These are phyloP conservation scores for Diglossa cyanea DNA, from an alignment of 2,797 vertebrate genomes.

Conservation along the genomic window DNA sequence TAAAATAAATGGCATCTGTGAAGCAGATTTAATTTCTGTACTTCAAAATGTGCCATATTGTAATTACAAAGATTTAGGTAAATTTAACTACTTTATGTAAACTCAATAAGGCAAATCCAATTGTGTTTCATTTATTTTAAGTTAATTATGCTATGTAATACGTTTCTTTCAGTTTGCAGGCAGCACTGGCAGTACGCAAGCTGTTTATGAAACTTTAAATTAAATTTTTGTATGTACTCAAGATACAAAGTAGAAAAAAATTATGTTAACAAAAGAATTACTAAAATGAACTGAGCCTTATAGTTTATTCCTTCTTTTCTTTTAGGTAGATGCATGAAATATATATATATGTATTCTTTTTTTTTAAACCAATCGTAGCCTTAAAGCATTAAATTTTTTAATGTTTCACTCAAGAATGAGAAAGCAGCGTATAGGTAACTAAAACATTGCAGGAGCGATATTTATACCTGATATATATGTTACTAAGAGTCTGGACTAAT, in stretches of 20 bases:
- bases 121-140: constrained; percentile 43
- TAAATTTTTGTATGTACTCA: not conserved
- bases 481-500: not conserved
- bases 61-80: constrained; percentile 43
- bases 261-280: not conserved
- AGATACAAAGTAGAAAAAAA: not conserved
- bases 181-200: not conserved
- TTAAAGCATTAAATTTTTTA: not conserved
- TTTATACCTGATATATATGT: not conserved
- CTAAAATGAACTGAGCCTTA: not conserved
- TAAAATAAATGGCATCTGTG: constrained; percentile 2
- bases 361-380: not conserved
- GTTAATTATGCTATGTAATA: constrained; percentile 37
- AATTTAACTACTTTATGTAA: constrained; percentile 49
- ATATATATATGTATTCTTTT: too few relatives aligned
- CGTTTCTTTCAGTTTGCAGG: not conserved
- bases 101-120: constrained; percentile 47
- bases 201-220: constrained; percentile 19
- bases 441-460: not conserved
- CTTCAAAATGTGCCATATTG: constrained; percentile 24
- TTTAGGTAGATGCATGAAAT: not conserved
- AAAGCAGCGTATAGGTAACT: not conserved
- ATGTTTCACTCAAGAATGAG: not conserved
- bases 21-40: constrained; percentile 20
- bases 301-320: not conserved